Evolutionary conservation across 2,113 vertebrate species (phyloP).

Genomic region (Charina bottae): DNA sequence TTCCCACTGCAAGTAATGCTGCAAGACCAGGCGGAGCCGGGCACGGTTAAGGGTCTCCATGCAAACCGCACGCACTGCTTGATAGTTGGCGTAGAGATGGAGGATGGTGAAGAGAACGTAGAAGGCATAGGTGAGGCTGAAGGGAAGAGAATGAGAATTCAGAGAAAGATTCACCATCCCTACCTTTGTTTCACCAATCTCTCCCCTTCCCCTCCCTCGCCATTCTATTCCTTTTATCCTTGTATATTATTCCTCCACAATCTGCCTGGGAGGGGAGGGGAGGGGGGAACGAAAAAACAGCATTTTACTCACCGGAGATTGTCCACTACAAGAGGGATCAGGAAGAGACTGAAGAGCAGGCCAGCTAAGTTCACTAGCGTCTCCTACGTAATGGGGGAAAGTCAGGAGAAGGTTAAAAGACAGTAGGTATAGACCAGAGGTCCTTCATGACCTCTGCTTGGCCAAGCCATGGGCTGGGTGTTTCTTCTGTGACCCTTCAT

Average conservation of each 20-base stretch:
- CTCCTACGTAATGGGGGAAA: slow-evolving; percentile 74
- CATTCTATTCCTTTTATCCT: not conserved
- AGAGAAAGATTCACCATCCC: not conserved
- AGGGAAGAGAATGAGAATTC: not conserved
- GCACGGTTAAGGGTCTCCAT: slow-evolving; percentile 90
- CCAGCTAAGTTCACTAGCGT: slow-evolving; percentile 88
- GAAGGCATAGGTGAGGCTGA: slow-evolving; percentile 82
- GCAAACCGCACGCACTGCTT: slow-evolving; percentile 85
- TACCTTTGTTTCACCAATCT: not conserved
- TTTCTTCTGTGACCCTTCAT: not conserved
- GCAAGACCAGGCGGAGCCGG: slow-evolving; percentile 80
- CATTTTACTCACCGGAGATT: slow-evolving; percentile 73
- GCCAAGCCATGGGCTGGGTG: not conserved
- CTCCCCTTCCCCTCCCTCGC: not conserved
- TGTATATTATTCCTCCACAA: not conserved
- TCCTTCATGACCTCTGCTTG: not conserved
- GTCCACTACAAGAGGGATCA: slow-evolving; percentile 83
- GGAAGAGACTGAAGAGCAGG: slow-evolving; percentile 81
- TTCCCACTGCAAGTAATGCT: slow-evolving; percentile 72
- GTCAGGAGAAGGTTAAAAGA: not conserved
- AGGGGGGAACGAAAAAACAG: not conserved
- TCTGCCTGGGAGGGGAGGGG: too few species aligned
- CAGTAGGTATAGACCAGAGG: not conserved
- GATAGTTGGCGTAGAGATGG: slow-evolving; percentile 90
- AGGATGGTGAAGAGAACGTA: slow-evolving; percentile 85